A percentile compares a stretch with the other conserved stretches of the same genome.
These are phyloP conservation scores for Sinella curviseta DNA, from an alignment of 1,140 invertebrate genomes.

Conservation along the genomic window DNA sequence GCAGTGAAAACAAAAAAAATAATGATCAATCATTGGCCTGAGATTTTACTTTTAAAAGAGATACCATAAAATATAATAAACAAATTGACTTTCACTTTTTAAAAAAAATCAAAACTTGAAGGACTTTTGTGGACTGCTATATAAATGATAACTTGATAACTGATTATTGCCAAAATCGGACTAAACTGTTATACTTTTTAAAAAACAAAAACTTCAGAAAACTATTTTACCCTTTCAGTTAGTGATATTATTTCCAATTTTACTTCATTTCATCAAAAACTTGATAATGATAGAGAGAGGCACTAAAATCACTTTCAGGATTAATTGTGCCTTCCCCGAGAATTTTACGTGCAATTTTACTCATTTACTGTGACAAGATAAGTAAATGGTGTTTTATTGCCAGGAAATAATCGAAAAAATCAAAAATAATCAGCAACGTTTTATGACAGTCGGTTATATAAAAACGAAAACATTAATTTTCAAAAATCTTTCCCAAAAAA, in stretches of 20 bases:
- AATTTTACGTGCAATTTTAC: too few species aligned
- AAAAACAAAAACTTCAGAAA: not conserved
- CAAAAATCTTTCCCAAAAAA: too few species aligned
- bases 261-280: not conserved
- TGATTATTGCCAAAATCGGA: constrained; percentile 24
- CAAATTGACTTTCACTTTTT: constrained; percentile 15
- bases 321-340: too few species aligned
- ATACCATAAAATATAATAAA: not conserved
- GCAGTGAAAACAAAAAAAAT: constrained; percentile 6
- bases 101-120: constrained; percentile 2
- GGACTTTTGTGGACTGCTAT: constrained; percentile 20
- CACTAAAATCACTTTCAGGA: too few species aligned
- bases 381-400: too few species aligned
- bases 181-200: constrained; percentile 5
- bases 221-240: too few species aligned
- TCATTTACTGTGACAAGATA: too few species aligned
- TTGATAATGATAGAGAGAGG: too few species aligned
- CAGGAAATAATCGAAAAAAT: too few species aligned
- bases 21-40: constrained; percentile 25
- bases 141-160: not conserved
- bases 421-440: too few species aligned
- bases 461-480: too few species aligned
- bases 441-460: too few species aligned
- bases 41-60: constrained; percentile 19
- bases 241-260: not conserved